Percentiles rank a stretch among this genome's conserved stretches.
phyloP scores from a whole-genome alignment of 2,888 invertebrate species.

The Amphipyra berbera region DNA sequence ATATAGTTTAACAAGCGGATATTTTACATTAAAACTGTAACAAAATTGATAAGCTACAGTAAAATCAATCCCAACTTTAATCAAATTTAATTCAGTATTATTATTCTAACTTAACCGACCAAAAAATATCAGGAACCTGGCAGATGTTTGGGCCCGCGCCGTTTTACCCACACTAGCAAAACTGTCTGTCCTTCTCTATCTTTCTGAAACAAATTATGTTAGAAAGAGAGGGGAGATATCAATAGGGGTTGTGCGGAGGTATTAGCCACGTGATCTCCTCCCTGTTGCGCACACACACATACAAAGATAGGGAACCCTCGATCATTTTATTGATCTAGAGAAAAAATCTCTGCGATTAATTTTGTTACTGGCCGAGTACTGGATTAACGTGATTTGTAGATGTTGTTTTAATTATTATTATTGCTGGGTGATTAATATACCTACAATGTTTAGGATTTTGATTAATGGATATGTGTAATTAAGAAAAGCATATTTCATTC shows the following conservation, averaged over 20 bases:
- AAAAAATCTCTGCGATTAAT: constrained; percentile 76
- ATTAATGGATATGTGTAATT: not conserved
- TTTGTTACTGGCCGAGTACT: constrained; percentile 58
- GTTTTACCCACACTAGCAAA: constrained; percentile 68
- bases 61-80: constrained; percentile 59
- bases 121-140: constrained; percentile 81
- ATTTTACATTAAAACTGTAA: constrained; percentile 20
- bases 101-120: constrained; percentile 76
- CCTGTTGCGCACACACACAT: constrained; percentile 73
- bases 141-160: constrained; percentile 86
- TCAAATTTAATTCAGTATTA: constrained; percentile 70
- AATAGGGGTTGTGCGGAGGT: constrained; percentile 83
- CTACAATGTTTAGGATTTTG: constrained; percentile 16
- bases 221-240: constrained; percentile 65
- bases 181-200: constrained; percentile 59
- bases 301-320: constrained; percentile 70
- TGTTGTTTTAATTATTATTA: constrained; percentile 45
- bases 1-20: not conserved
- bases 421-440: constrained; percentile 36
- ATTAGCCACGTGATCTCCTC: constrained; percentile 81
- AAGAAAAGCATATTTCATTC: too few species aligned
- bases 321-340: constrained; percentile 82
- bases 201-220: constrained; percentile 26
- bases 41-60: constrained; percentile 32
- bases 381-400: constrained; percentile 49